Evolutionary conservation across 2,888 invertebrate species (phyloP).

Genomic region (Drosophila infuscata): DNA sequence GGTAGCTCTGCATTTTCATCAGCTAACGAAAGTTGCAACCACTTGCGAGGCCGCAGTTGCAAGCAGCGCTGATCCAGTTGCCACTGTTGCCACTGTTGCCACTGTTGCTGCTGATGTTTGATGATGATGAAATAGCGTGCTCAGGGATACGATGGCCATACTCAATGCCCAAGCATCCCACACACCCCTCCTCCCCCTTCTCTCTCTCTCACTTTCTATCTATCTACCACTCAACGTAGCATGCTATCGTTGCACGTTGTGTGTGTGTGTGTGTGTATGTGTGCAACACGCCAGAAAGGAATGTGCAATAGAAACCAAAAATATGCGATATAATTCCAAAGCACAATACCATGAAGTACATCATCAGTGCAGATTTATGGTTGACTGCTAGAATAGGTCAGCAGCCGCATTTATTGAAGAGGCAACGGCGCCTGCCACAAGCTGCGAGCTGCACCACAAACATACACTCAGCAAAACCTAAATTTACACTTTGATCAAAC

Average conservation of each 20-base stretch:
- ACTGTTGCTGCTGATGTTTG: constrained; percentile 63
- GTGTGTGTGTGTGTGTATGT: constrained; percentile 27
- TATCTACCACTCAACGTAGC: not conserved
- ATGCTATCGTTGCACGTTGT: not conserved
- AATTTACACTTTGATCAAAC: not conserved
- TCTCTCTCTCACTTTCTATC: not conserved
- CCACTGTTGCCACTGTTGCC: constrained; percentile 28
- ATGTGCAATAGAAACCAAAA: constrained; percentile 81
- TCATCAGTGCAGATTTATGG: constrained; percentile 83
- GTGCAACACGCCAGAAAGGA: constrained; percentile 73
- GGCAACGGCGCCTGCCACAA: constrained; percentile 52
- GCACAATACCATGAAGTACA: constrained; percentile 82
- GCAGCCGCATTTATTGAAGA: constrained; percentile 76
- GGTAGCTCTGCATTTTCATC: constrained; percentile 74
- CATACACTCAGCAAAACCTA: not conserved
- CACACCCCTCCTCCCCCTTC: not conserved
- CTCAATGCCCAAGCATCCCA: constrained; percentile 2
- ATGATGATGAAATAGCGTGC: constrained; percentile 80
- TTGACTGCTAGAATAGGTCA: constrained; percentile 83
- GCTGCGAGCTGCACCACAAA: constrained; percentile 23
- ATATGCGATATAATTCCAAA: constrained; percentile 82
- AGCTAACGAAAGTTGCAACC: constrained; percentile 69
- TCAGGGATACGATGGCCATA: constrained; percentile 46
- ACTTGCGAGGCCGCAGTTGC: constrained; percentile 54
- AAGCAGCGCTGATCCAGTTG: constrained; percentile 39